Evolutionary conservation across 1,140 invertebrate species (phyloP).

Genomic region (Eufriesea mexicana): DNA sequence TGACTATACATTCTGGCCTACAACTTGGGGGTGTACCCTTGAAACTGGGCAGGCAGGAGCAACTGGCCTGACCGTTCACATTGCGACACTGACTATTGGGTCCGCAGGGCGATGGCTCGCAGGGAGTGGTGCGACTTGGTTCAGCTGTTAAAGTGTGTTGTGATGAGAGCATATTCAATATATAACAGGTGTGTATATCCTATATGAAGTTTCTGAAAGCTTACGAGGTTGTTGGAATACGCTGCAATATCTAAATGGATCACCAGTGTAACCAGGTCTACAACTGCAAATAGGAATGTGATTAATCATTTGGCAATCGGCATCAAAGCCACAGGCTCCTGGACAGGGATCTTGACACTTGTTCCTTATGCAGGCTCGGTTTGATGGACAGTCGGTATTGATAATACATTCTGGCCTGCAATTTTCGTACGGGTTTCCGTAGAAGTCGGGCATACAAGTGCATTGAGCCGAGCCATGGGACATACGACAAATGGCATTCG

Average conservation of each 20-base stretch:
- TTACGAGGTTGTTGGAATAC: conserved; percentile 60
- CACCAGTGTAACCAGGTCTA: conserved; percentile 85
- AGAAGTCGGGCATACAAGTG: conserved; percentile 84
- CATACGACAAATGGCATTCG: conserved; percentile 87
- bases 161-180: background rate
- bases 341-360: conserved; percentile 89
- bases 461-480: conserved; percentile 84
- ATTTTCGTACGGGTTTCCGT: conserved; percentile 86
- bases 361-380: conserved; percentile 85
- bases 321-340: conserved; percentile 88
- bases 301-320: conserved; percentile 88
- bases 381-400: conserved; percentile 85
- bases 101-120: conserved; percentile 87
- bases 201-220: conserved; percentile 21
- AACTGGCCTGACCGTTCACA: conserved; percentile 84
- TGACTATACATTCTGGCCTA: conserved; percentile 86
- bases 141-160: conserved; percentile 49
- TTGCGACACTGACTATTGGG: conserved; percentile 86
- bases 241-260: conserved; percentile 84
- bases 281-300: conserved; percentile 90
- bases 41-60: conserved; percentile 85
- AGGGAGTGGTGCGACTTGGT: conserved; percentile 82
- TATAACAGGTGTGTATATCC: background rate
- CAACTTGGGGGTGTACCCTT: conserved; percentile 87
- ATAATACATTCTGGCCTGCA: conserved; percentile 87